Conservation (phyloP, 2,797 vertebrate genomes). For the Odontamblyopus lacepedii region DNA sequence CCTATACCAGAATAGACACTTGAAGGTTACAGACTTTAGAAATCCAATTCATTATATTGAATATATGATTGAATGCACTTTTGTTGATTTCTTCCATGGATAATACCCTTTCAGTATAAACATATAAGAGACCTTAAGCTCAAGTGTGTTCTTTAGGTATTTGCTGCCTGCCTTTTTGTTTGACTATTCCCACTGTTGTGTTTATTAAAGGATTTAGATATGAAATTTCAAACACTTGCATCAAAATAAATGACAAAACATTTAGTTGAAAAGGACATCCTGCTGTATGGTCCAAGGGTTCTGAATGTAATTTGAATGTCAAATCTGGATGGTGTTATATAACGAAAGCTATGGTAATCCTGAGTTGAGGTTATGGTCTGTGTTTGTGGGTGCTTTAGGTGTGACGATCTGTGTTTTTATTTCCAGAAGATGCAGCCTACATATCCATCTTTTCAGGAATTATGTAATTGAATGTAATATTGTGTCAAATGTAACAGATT, state of each 20-base stretch:
- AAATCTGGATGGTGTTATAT: slow-evolving; percentile 29
- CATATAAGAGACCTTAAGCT: background rate
- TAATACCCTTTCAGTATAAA: background rate
- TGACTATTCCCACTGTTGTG: slow-evolving; percentile 10
- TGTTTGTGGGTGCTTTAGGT: slow-evolving; percentile 40
- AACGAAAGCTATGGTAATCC: slow-evolving; percentile 33
- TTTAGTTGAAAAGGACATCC: slow-evolving; percentile 34
- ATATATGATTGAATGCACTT: background rate
- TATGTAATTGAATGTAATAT: background rate
- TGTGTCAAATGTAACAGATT: background rate
- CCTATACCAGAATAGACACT: background rate
- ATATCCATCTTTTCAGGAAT: background rate
- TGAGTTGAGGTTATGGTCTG: slow-evolving; percentile 2
- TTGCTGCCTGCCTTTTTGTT: slow-evolving; percentile 5
- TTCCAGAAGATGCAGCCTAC: background rate
- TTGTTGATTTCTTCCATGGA: background rate
- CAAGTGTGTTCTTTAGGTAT: background rate
- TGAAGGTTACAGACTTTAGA: background rate
- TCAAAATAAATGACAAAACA: slow-evolving; percentile 15
- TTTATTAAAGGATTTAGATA: slow-evolving; percentile 52
- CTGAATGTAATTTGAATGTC: slow-evolving; percentile 23
- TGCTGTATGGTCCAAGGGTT: background rate
- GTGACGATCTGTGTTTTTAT: slow-evolving; percentile 26
- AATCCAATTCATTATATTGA: background rate
- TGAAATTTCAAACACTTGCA: slow-evolving; percentile 34